Evolutionary conservation across 2,113 vertebrate species (phyloP), one percentile per base, ranked within the genome.

Genomic region (Nannobrachium achirus): DNA sequence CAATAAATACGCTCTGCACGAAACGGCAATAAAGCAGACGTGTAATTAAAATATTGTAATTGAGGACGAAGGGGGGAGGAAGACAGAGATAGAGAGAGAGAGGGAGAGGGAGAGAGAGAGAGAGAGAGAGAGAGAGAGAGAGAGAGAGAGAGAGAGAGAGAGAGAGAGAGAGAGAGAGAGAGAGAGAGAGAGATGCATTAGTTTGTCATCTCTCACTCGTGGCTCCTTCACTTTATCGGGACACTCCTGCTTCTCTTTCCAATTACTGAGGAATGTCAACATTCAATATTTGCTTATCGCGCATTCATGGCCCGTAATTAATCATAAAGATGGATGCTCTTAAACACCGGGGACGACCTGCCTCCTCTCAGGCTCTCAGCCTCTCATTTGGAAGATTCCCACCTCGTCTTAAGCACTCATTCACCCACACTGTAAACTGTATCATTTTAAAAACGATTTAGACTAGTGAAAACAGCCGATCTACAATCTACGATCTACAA

Each of bases 231-330:
- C 80, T 76, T 56, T 67, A 58, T 0, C 58, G 18, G 56, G 69
- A 80, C 82, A 82, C 75, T 76, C 79, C 81, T 81, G 58, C 71
- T 77, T 71, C 77, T 81, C 73, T 55, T 55, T 88, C 68, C 68
- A 83, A 87, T 87, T 86, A 86, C 76, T 13, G 66, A 42, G 53
- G 14, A 81, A 69, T 40, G 76, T 89, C 76, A 82, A 81, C 83
- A 83, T 82, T 82, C 75, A 84, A 76, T 86, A 85, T 89, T 86
- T 87, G 80, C 78, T 73, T 77, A 76, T 73, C 67, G 61, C 56
- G 39, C 72, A 82, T 86, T 79, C 65, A 78, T 71, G 16, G 56
- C 49, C 52, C 66, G 72, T 85, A 71, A 86, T 87, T 76, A 82
- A 88, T 89, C 85, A 86, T 59, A 62, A 58, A 8, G 25, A 76